Evolutionary conservation across 2,797 vertebrate species (phyloP).

Genomic region (Holocentrus rufus): DNA sequence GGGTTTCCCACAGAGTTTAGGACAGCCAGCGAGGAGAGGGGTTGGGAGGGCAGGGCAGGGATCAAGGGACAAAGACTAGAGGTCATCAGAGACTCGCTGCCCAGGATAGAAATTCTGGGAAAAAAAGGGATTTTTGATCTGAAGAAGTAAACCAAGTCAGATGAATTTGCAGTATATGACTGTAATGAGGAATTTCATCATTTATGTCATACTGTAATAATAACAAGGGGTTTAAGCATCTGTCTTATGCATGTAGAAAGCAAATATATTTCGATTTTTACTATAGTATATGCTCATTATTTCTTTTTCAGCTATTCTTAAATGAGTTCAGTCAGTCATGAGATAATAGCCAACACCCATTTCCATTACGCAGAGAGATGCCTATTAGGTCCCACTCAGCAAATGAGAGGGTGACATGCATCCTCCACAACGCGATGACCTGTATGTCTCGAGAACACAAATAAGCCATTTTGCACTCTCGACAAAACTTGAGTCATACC

Average conservation of each 20-base stretch:
- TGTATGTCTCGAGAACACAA: slow-evolving; percentile 67
- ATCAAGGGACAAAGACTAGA: slow-evolving; percentile 68
- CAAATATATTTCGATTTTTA: not conserved
- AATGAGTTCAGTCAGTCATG: slow-evolving; percentile 52
- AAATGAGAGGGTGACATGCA: slow-evolving; percentile 46
- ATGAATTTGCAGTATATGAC: not conserved
- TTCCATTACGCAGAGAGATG: slow-evolving; percentile 51
- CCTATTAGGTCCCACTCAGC: slow-evolving; percentile 66
- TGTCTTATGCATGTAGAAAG: not conserved
- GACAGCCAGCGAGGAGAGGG: slow-evolving; percentile 57
- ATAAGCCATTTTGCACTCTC: slow-evolving; percentile 62
- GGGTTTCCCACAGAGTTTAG: slow-evolving; percentile 78
- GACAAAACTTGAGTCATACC: slow-evolving; percentile 60
- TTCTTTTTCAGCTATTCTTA: slow-evolving; percentile 21
- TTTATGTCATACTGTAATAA: not conserved
- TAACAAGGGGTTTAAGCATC: not conserved
- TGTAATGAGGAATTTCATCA: not conserved
- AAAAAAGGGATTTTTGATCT: slow-evolving; percentile 31
- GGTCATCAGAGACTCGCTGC: slow-evolving; percentile 65
- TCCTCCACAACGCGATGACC: slow-evolving; percentile 66
- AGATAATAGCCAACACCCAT: slow-evolving; percentile 47
- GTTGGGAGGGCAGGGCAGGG: slow-evolving; percentile 59
- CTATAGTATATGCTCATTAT: not conserved
- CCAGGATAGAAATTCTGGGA: slow-evolving; percentile 37
- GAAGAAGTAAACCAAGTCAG: slow-evolving; percentile 32